Base-by-base conservation (phyloP, 2,888 invertebrate genomes). In the Mongoloraphidia duomilia region DNA sequence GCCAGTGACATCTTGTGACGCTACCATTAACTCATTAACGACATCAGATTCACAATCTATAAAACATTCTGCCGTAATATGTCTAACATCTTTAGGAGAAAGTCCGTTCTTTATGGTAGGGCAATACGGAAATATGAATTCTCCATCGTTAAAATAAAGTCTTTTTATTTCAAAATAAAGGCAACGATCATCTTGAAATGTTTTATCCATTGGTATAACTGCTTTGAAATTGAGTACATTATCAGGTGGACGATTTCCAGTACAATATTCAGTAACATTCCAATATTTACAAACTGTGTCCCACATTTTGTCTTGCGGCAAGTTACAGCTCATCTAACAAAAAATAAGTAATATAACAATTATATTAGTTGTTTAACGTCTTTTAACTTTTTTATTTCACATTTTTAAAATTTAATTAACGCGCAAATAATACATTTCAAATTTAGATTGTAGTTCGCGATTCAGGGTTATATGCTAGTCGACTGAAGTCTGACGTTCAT, bases 1-100 rank as follows among this genome's bases (percentile, higher is more conserved):
- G 52, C 68, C 47, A 58, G 66, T 61, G 1, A 69, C 70, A 2
- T 65, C 63, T 3, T 57, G 56, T 2, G 70, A 65, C 9, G 61
- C 61, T 50, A 65, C 56, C 34, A 76, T 62, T 36, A 77, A 41
- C 54, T 75, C 72, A 53, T 76, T 74, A 2, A 77, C 59, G 63
- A 54, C 53, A 41, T 56, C 55, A n/a, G 58, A 58, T 44, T 62
- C 56, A 52, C 66, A 66, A 4, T 54, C 55, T 36, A 63, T 54
- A 42, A 58, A 54, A 53, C 67, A 67, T 2, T 47, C 39, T 8
- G 52, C 47, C 8, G 53, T 52, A 4, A 60, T 44, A 13, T 44
- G 44, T 35, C 13, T 12, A 42, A 11, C 34, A 8, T 14, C 33
- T 12, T 42, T 9, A 8, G 12, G 12, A 6, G 6, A 26, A 3